Conservation (phyloP, 2,113 vertebrate genomes). For the Herpailurus yagouaroundi region DNA sequence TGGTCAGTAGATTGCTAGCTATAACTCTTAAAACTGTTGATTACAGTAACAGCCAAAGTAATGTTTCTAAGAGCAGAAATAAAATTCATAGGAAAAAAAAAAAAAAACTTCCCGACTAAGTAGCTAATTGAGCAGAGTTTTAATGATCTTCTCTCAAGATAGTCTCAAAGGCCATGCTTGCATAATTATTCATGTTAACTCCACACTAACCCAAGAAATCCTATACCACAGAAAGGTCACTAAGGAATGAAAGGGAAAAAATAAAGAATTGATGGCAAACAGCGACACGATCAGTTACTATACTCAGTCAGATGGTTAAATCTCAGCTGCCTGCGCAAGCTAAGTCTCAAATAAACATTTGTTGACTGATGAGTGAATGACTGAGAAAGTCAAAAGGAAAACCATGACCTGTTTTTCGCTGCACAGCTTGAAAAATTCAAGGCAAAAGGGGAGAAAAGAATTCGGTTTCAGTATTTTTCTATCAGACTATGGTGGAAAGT, state of each 20-base stretch:
- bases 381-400: neutral
- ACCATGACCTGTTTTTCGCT: neutral
- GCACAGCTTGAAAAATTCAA: neutral
- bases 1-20: neutral
- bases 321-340: neutral
- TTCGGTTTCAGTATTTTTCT: neutral
- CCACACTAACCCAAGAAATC: neutral
- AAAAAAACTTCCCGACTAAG: neutral
- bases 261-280: neutral
- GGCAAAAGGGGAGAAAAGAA: neutral
- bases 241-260: slow-evolving; percentile 23
- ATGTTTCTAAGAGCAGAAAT: neutral
- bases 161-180: neutral
- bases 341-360: slow-evolving; percentile 16
- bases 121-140: neutral
- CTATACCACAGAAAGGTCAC: neutral
- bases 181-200: neutral
- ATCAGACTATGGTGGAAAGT: neutral
- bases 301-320: slow-evolving; percentile 11
- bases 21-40: neutral
- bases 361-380: neutral
- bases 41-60: neutral
- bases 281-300: neutral
- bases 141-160: neutral
- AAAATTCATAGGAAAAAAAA: neutral